Percentiles rank a stretch among this genome's conserved stretches.
phyloP scores from a whole-genome alignment of 1,140 invertebrate genomes.

The Odontomachus brunneus region DNA sequence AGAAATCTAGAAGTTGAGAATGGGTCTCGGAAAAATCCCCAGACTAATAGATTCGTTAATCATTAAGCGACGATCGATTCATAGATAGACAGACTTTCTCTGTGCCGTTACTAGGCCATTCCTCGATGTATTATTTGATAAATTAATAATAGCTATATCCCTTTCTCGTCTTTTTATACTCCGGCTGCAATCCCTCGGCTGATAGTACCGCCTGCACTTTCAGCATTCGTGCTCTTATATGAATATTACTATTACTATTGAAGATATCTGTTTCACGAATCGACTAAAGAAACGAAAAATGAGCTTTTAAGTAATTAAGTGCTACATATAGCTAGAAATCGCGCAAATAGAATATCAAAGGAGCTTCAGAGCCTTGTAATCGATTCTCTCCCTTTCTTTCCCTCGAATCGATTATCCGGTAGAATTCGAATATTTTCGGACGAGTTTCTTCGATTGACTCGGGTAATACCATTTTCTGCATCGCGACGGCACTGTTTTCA shows the following conservation, averaged over 20 bases:
- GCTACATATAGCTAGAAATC: no score
- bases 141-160: neutral
- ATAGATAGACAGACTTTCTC: conserved; percentile 12
- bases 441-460: conserved; percentile 38
- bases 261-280: no score
- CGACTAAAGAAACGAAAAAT: no score
- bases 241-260: no score
- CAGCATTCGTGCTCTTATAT: no score
- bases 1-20: neutral
- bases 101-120: neutral
- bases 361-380: neutral
- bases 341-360: neutral
- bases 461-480: conserved; percentile 37
- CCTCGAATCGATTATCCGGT: conserved; percentile 8
- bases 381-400: conserved; percentile 7
- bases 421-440: neutral
- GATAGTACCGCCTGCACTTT: no score
- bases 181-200: no score
- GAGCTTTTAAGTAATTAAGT: no score
- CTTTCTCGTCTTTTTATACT: neutral
- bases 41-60: conserved; percentile 25
- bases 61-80: conserved; percentile 32
- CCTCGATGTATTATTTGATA: neutral
- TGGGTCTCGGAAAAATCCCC: neutral
- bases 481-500: conserved; percentile 51